Evolutionary conservation across 2,888 invertebrate species (phyloP).

Genomic region (Drosophila mimetica): DNA sequence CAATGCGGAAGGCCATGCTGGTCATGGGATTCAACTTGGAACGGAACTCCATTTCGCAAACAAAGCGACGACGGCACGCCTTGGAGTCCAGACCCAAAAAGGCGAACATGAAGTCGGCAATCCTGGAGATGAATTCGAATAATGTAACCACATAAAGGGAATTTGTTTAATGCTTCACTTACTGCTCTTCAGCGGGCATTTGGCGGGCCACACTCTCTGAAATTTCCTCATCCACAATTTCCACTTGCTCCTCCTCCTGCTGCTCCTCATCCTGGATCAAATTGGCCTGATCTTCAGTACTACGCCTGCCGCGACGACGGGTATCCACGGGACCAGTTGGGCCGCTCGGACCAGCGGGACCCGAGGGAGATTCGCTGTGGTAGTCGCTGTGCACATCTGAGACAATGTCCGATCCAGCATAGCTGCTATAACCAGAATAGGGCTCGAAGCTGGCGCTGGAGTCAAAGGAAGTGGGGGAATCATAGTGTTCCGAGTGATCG

Average conservation of each 20-base stretch:
- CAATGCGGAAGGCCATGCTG: constrained; percentile 82
- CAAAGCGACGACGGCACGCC: constrained; percentile 85
- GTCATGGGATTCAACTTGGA: constrained; percentile 83
- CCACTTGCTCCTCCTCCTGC: constrained; percentile 47
- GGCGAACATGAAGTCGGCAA: constrained; percentile 82
- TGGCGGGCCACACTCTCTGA: constrained; percentile 64
- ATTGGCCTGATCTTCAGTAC: constrained; percentile 15
- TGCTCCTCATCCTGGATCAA: constrained; percentile 17
- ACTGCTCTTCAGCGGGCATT: constrained; percentile 81
- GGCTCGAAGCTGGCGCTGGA: constrained; percentile 73
- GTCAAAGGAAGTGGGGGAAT: constrained; percentile 57
- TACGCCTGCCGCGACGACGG: constrained; percentile 65
- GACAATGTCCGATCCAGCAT: constrained; percentile 69
- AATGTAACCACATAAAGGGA: background rate
- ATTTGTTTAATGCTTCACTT: too few species aligned
- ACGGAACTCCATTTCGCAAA: constrained; percentile 85
- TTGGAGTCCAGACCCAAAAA: constrained; percentile 83
- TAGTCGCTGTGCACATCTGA: constrained; percentile 60
- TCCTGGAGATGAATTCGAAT: constrained; percentile 56
- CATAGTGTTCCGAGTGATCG: constrained; percentile 68
- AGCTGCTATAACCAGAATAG: constrained; percentile 79
- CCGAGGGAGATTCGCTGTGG: constrained; percentile 26
- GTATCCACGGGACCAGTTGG: constrained; percentile 42
- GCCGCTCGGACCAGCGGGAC: constrained; percentile 12
- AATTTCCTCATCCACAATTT: constrained; percentile 65